phyloP scores from a whole-genome alignment of 1,140 invertebrate genomes.

The Phthorimaea operculella region DNA sequence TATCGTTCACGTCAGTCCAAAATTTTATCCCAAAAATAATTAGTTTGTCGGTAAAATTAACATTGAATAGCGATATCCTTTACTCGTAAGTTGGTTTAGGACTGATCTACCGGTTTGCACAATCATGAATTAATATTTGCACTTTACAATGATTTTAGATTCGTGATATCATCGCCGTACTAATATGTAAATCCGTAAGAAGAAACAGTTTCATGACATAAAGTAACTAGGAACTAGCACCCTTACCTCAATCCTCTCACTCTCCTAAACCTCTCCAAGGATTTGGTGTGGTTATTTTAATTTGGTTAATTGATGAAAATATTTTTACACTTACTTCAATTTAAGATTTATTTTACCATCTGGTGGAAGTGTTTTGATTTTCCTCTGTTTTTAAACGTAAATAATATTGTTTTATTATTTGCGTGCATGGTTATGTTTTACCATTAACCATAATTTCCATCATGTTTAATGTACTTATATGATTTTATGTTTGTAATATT shows the following conservation, averaged over 20 bases:
- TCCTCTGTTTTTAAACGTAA: constrained; percentile 57
- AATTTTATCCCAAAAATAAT: neutral
- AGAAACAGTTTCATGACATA: constrained; percentile 46
- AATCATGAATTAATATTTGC: constrained; percentile 54
- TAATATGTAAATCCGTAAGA: constrained; percentile 38
- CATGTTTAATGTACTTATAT: constrained; percentile 19
- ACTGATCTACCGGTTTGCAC: constrained; percentile 47
- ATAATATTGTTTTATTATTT: constrained; percentile 48
- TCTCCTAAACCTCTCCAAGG: constrained; percentile 62
- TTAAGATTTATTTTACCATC: constrained; percentile 53
- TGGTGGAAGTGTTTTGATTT: constrained; percentile 68
- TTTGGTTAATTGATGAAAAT: constrained; percentile 39
- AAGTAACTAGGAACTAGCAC: constrained; percentile 56
- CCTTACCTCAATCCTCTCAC: constrained; percentile 56
- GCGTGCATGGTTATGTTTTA: constrained; percentile 57
- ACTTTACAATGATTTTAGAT: constrained; percentile 57
- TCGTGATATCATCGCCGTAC: constrained; percentile 52
- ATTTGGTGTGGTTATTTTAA: constrained; percentile 67
- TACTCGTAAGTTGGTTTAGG: constrained; percentile 41
- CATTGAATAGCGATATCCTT: constrained; percentile 39
- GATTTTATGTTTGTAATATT: constrained; percentile 32
- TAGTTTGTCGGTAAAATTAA: neutral
- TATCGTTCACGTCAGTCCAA: constrained; percentile 29
- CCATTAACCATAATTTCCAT: constrained; percentile 36
- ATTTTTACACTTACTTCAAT: constrained; percentile 38